Base-by-base conservation (phyloP, 2,113 vertebrate species). In the Circaetus gallicus region DNA sequence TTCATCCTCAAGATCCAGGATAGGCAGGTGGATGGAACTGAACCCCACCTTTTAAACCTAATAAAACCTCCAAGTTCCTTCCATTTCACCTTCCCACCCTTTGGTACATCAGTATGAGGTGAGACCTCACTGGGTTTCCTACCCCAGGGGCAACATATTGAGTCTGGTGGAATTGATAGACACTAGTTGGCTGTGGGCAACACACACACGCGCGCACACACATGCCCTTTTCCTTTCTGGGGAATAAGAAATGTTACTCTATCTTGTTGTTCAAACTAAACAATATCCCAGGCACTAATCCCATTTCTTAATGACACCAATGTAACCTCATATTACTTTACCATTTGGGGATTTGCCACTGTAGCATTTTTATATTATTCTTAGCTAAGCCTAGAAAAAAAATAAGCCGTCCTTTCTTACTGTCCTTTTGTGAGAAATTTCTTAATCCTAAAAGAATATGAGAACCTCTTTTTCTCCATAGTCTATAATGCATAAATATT, bases 401-500 rank as follows among this genome's bases (percentile, higher is more conserved):
- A 67, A 1, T 12, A 53, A 70, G 62, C 50, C 31, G 49, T 93
- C 66, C 92, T 96, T 92, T 74, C 82, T 82, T 90, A 93, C 85
- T 93, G 82, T 94, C 72, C 78, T 95, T 93, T 96, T 88, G 66
- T 96, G 32, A 95, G 93, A 90, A 91, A 82, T 50, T 66, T 93
- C 47, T 93, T 97, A 90, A 97, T 96, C 85, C 59, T 85, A 67
- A 72, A 63, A 97, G 79, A 87, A 67, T 79, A 93, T 32, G 43
- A 94, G 66, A 81, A 80, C 17, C 28, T 95, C 63, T 95, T 89
- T 98, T 90, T 94, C 85, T 89, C 61, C 52, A 79, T 29, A 49
- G 40, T 83, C 55, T 92, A n/a, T 66, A 81, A 93, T 81, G 61
- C 45, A 98, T 97, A 86, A 97, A 98, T 98, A 97, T 97, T 98